Base-by-base conservation (phyloP, 1,140 invertebrate genomes). In the Drosophila nannoptera region DNA sequence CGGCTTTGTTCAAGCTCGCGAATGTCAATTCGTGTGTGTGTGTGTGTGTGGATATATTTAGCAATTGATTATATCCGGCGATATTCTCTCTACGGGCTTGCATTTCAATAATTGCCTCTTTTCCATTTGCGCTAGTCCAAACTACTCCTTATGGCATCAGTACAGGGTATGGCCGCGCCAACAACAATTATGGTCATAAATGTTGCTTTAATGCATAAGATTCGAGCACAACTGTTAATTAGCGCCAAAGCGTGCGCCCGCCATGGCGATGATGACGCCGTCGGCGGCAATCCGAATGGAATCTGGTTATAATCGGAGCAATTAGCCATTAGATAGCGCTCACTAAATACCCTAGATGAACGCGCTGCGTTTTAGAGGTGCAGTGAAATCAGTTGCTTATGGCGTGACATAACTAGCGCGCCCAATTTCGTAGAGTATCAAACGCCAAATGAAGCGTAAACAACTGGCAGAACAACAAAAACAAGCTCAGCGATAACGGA, bases 371-470 rank as follows among this genome's bases (percentile, higher is more conserved):
- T 22, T n/a, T n/a, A n/a, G n/a, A n/a, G n/a, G n/a, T n/a, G n/a
- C n/a, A n/a, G n/a, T 22, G 22, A 22, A 22, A 3, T 22, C 22
- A 3, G 12, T 43, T 2, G 7, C 40, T 7, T 7, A 43, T 14
- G 12, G 12, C 5, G 40, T 43, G 40, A 43, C 12, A 14, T 7
- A 43, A 14, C 5, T 14, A 7, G 12, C 40, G 14, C 14, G 11
- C 12, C 12, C 12, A 2, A 43, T 2, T 22, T 14, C 40, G 14
- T 12, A 43, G 40, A 0, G 40, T 16, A 43, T 43, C 40, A 73
- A 77, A 59, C 46, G 60, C 69, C 65, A 76, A 83, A 74, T 80
- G 80, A 84, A 84, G 80, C 80, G 80, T 84, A 73, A 83, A 78
- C 78, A 82, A 77, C 22, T 22, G 22, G 22, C 22, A 22, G 45